Base-by-base conservation (phyloP, 2,113 vertebrate genomes). In the Cyanoderma ruficeps region DNA sequence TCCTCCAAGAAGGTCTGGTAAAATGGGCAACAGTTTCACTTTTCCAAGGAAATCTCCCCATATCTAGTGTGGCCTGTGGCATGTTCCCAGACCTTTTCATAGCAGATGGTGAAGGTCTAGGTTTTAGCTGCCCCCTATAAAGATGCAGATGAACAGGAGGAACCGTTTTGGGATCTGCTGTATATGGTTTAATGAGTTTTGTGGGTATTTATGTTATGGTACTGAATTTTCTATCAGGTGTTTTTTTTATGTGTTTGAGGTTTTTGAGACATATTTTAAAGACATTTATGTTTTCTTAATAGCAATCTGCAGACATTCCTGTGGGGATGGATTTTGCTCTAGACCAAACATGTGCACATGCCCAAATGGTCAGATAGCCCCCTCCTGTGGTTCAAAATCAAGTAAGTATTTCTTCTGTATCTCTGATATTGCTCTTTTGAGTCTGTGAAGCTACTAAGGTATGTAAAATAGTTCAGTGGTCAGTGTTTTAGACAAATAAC, bases 271-370 rank as follows among this genome's bases (percentile, higher is more conserved):
- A 42, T 83, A 83, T 93, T 93, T 95, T 96, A 82, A 97, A 83
- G n/a, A 70, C 93, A 20, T 61, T 96, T 94, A 75, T 96, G 35
- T 93, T 92, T 91, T 87, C 93, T 98, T 92, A 94, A 72, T 97
- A 99, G 99, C 99, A 22, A 99, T 99, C 96, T 99, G 99, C 97
- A 98, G 99, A 95, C 99, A 99, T 98, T 98, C 99, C 83, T 99
- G 99, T 97, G 99, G 99, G 95, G 99, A 99, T 93, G 99, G 99
- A 94, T 99, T 99, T 98, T 99, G 99, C 97, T 99, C 99, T 96
- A 99, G 99, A 98, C 99, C 99, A 96, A 99, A 99, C 98, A 99
- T 99, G 98, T 99, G 99, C 98, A 99, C 99, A 79, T 99, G 99
- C 94, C 99, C 99, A 67, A 99, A 93, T 74, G 99, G 99, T 97